These are phyloP conservation scores for Nasua narica DNA, from an alignment of 2,797 vertebrate species.

Conservation along the genomic window DNA sequence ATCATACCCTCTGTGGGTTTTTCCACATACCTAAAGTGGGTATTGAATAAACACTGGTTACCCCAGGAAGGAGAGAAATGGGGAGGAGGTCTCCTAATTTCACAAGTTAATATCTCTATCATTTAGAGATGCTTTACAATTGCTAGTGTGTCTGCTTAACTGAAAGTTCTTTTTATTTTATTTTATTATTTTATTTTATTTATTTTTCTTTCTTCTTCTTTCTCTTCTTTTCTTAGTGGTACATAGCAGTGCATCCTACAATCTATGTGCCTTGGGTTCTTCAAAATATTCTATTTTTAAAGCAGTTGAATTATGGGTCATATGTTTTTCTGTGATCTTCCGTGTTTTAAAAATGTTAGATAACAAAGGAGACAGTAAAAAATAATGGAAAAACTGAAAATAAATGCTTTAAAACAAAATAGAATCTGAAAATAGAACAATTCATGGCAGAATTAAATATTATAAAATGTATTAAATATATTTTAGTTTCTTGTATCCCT, in stretches of 20 bases:
- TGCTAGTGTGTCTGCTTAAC: neutral
- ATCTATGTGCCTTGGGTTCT: neutral
- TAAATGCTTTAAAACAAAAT: neutral
- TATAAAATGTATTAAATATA: neutral
- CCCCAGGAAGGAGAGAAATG: neutral
- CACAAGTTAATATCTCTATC: neutral
- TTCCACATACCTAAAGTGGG: neutral
- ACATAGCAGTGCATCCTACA: neutral
- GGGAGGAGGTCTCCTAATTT: neutral
- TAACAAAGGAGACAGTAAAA: neutral
- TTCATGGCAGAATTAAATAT: conserved; percentile 9
- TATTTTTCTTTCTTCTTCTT: neutral
- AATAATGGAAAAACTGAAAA: neutral
- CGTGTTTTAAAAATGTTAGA: neutral
- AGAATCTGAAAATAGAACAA: neutral
- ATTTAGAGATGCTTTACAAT: neutral
- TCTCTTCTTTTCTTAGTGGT: neutral
- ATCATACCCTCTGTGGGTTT: neutral
- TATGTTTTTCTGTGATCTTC: neutral
- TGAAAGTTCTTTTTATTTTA: neutral
- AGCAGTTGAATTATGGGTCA: neutral
- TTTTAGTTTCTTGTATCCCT: conserved; percentile 22
- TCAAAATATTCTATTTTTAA: neutral
- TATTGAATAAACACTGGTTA: neutral
- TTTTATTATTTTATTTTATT: neutral